phyloP scores from a whole-genome alignment of 1,140 invertebrate genomes.

The Anthonomus grandis region DNA sequence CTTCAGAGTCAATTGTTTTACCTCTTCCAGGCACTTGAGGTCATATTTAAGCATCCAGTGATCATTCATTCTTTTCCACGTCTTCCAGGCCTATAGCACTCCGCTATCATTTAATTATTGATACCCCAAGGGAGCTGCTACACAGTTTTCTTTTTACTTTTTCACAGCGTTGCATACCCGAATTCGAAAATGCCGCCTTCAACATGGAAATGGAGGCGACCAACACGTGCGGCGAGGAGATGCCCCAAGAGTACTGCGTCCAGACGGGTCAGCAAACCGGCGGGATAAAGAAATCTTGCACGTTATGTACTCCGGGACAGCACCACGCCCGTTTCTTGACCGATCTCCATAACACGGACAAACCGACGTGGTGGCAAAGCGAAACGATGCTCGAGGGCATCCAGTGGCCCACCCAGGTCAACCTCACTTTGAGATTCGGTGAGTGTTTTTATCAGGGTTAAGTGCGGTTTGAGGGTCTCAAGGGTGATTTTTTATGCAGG shows the following conservation, averaged over 20 bases:
- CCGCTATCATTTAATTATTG: too few relatives aligned
- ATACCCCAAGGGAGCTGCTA: too few relatives aligned
- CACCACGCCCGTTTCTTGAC: constrained; percentile 83
- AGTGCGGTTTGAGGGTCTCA: not conserved
- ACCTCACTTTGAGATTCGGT: constrained; percentile 88
- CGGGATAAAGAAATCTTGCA: constrained; percentile 59
- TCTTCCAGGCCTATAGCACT: too few relatives aligned
- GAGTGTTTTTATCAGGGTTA: constrained; percentile 44
- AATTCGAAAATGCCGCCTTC: constrained; percentile 95
- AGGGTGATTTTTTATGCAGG: constrained; percentile 57
- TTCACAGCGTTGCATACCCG: constrained; percentile 93
- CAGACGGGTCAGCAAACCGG: constrained; percentile 76
- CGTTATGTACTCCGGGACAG: constrained; percentile 59
- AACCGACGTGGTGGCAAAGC: constrained; percentile 98
- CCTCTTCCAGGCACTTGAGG: too few relatives aligned
- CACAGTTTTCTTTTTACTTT: too few relatives aligned
- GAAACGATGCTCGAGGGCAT: constrained; percentile 94
- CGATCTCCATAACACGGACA: constrained; percentile 83
- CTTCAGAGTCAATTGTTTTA: too few relatives aligned
- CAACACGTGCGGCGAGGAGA: constrained; percentile 88
- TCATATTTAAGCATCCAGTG: too few relatives aligned
- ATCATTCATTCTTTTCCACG: too few relatives aligned
- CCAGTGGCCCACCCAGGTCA: constrained; percentile 86
- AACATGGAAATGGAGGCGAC: constrained; percentile 83
- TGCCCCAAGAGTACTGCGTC: constrained; percentile 79